These are phyloP conservation scores for Neoitamus cyanurus DNA, from an alignment of 2,888 invertebrate genomes.

Conservation along the genomic window DNA sequence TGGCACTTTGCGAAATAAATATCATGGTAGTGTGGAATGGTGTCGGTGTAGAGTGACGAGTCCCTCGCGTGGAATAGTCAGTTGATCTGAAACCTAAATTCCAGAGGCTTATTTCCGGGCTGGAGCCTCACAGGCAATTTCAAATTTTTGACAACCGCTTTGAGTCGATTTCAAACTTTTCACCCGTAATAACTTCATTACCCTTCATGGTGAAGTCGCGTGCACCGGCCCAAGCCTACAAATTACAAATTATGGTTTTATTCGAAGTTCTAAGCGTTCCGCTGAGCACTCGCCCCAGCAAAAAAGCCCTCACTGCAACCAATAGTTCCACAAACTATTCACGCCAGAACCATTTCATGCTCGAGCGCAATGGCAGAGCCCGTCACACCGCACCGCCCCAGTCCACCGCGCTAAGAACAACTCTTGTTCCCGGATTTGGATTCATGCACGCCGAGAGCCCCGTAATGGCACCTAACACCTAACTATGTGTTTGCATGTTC, in stretches of 20 bases:
- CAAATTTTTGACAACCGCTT: constrained; percentile 27
- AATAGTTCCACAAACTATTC: constrained; percentile 29
- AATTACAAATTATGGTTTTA: constrained; percentile 42
- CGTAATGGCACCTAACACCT: constrained; percentile 38
- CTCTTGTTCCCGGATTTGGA: constrained; percentile 4
- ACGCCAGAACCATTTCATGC: constrained; percentile 34
- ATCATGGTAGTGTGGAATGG: no score
- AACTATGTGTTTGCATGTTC: constrained; percentile 49
- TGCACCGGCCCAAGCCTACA: neutral
- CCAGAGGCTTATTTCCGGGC: neutral
- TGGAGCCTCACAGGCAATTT: neutral
- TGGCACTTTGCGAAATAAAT: no score
- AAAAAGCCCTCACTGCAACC: constrained; percentile 2
- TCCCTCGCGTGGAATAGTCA: no score
- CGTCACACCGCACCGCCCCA: neutral
- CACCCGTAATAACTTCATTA: constrained; percentile 37
- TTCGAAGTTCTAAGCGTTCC: neutral
- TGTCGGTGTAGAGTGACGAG: no score
- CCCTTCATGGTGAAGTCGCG: constrained; percentile 13
- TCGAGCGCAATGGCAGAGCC: neutral
- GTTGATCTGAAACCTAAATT: neutral
- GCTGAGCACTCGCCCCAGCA: neutral
- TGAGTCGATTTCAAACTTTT: constrained; percentile 27
- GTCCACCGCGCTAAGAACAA: neutral
- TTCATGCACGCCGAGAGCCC: neutral